A percentile compares a stretch with the other conserved stretches of the same genome.
These are phyloP conservation scores for Thunnus albacares DNA, from an alignment of 2,797 vertebrate genomes.

Conservation along the genomic window DNA sequence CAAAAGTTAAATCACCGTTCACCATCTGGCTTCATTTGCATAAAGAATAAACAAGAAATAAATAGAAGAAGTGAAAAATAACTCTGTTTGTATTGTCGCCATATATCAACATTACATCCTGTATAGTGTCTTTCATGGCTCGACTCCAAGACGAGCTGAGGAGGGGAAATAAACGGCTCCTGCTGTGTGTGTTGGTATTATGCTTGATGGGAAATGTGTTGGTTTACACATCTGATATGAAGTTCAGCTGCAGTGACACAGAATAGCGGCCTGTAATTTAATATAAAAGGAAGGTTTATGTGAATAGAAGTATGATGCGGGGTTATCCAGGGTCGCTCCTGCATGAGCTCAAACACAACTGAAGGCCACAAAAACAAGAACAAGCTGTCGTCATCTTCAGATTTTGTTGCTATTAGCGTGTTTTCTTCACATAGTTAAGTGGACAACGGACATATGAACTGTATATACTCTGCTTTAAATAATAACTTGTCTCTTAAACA, in stretches of 20 bases:
- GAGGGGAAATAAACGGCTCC: neutral
- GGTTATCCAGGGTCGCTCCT: too few species aligned
- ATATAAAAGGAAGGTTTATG: neutral
- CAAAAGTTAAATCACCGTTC: constrained; percentile 33
- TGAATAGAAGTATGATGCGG: neutral
- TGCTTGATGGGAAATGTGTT: neutral
- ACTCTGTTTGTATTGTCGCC: constrained; percentile 3
- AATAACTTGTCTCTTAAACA: too few species aligned
- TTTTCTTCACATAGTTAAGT: too few species aligned
- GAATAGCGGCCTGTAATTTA: neutral
- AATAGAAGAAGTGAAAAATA: neutral
- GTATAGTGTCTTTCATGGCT: neutral
- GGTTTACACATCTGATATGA: constrained; percentile 9
- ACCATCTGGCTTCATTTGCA: constrained; percentile 43
- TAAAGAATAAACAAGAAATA: constrained; percentile 22
- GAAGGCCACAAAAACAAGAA: too few species aligned
- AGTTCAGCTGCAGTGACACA: neutral
- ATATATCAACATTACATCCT: constrained; percentile 19
- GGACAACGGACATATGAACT: too few species aligned
- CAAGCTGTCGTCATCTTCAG: too few species aligned
- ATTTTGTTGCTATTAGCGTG: too few species aligned
- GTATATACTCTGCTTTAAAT: too few species aligned
- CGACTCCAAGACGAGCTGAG: neutral
- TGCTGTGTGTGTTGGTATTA: neutral
- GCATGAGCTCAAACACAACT: too few species aligned